These are phyloP conservation scores for Phrynocephalus versicolor DNA, from an alignment of 2,113 vertebrate genomes.

Conservation along the genomic window DNA sequence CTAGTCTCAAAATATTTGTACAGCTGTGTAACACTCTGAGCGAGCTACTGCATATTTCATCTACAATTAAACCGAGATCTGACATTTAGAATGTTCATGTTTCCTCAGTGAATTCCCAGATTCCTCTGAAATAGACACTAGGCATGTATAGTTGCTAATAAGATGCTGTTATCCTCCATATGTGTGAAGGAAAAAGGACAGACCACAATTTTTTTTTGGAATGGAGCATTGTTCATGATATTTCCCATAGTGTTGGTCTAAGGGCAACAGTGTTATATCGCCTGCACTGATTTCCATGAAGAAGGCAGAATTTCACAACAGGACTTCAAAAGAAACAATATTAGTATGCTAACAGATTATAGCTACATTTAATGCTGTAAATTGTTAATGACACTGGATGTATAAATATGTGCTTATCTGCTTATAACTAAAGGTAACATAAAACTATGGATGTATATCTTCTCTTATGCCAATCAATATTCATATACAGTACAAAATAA, in stretches of 20 bases:
- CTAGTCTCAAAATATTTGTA: slow-evolving; percentile 60
- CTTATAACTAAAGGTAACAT: background rate
- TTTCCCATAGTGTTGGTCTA: slow-evolving; percentile 38
- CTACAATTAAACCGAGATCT: slow-evolving; percentile 56
- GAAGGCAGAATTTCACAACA: background rate
- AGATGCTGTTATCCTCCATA: slow-evolving; percentile 11
- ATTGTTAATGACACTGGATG: background rate
- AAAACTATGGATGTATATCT: too few relatives aligned
- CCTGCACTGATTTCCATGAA: slow-evolving; percentile 3
- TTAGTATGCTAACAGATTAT: slow-evolving; percentile 37
- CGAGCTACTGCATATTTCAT: slow-evolving; percentile 56
- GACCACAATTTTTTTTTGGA: background rate
- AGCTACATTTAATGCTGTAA: background rate
- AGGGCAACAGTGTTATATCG: background rate
- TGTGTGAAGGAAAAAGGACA: slow-evolving; percentile 9
- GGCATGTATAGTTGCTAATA: slow-evolving; percentile 40
- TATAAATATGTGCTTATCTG: background rate
- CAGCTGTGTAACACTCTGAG: slow-evolving; percentile 51
- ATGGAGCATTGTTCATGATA: slow-evolving; percentile 39
- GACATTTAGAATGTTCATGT: slow-evolving; percentile 58
- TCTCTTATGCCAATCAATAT: too few relatives aligned
- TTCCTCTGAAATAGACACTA: slow-evolving; percentile 8
- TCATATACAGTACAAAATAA: background rate
- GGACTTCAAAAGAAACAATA: slow-evolving; percentile 39
- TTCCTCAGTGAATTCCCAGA: slow-evolving; percentile 29